Evolutionary conservation across 1,140 invertebrate species (phyloP).

Genomic region (Micrasema longulum): DNA sequence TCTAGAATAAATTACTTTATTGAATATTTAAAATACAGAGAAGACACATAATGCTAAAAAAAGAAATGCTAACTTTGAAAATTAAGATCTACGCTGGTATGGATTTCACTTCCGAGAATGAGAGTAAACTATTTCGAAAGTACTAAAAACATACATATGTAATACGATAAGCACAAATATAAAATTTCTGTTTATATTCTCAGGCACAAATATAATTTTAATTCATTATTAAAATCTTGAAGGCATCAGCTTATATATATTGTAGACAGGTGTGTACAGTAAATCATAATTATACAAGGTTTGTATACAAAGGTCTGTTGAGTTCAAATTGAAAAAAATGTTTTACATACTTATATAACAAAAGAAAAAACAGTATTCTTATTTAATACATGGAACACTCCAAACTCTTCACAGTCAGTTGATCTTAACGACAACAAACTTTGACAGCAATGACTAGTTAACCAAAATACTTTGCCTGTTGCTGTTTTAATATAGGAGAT

Average conservation of each 20-base stretch:
- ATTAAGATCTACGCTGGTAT: conserved; percentile 6
- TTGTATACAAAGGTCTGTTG: too few relatives aligned
- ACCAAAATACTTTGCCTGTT: conserved; percentile 40
- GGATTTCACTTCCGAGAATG: neutral
- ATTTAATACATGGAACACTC: conserved; percentile 21
- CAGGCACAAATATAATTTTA: too few relatives aligned
- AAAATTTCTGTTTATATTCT: too few relatives aligned
- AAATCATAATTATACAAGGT: too few relatives aligned
- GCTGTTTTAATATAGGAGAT: conserved; percentile 27
- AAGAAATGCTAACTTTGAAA: conserved; percentile 39
- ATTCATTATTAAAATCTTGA: too few relatives aligned
- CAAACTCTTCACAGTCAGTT: conserved; percentile 8
- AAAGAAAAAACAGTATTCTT: too few relatives aligned
- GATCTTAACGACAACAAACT: conserved; percentile 27
- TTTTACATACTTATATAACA: too few relatives aligned
- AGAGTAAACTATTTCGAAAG: too few relatives aligned
- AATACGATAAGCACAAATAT: neutral
- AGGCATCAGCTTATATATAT: too few relatives aligned
- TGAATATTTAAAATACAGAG: conserved; percentile 45
- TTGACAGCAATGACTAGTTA: conserved; percentile 44
- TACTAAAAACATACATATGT: neutral
- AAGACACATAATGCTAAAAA: conserved; percentile 33
- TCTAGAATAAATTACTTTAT: conserved; percentile 55
- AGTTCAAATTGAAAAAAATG: too few relatives aligned
- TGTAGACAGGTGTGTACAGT: too few relatives aligned